A percentile compares a stretch with the other conserved stretches of the same genome.
phyloP scores from a whole-genome alignment of 2,113 vertebrate genomes.

The Phaethornis superciliosus region DNA sequence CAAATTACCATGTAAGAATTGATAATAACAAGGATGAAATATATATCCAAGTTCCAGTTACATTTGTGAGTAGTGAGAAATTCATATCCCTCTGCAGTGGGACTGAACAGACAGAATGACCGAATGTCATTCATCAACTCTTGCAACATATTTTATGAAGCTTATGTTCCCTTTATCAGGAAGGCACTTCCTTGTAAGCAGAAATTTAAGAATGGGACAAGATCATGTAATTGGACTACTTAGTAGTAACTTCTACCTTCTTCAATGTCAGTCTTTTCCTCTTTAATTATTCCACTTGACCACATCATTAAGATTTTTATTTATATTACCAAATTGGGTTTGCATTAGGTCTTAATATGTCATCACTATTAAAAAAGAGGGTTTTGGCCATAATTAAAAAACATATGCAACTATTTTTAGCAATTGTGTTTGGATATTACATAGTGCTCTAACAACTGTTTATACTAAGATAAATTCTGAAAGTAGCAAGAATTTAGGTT shows the following conservation, averaged over 20 bases:
- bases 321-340: background rate
- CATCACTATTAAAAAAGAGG: background rate
- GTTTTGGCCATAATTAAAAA: conserved; percentile 45
- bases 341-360: background rate
- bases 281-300: background rate
- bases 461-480: conserved; percentile 51
- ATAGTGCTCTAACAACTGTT: conserved; percentile 58
- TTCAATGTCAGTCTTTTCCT: background rate
- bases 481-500: conserved; percentile 64
- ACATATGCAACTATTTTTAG: conserved; percentile 63
- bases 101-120: background rate
- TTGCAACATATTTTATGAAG: background rate
- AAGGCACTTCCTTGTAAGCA: background rate
- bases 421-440: conserved; percentile 32
- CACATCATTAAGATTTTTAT: background rate
- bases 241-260: background rate
- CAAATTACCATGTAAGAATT: background rate
- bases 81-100: background rate
- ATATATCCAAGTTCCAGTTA: background rate
- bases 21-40: background rate
- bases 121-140: background rate
- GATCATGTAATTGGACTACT: background rate
- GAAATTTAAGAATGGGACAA: background rate
- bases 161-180: background rate
- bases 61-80: background rate